Percentiles rank a stretch among this genome's conserved stretches.
These are phyloP conservation scores for Fistularia tabacaria DNA, from an alignment of 2,797 vertebrate species.

Conservation along the genomic window DNA sequence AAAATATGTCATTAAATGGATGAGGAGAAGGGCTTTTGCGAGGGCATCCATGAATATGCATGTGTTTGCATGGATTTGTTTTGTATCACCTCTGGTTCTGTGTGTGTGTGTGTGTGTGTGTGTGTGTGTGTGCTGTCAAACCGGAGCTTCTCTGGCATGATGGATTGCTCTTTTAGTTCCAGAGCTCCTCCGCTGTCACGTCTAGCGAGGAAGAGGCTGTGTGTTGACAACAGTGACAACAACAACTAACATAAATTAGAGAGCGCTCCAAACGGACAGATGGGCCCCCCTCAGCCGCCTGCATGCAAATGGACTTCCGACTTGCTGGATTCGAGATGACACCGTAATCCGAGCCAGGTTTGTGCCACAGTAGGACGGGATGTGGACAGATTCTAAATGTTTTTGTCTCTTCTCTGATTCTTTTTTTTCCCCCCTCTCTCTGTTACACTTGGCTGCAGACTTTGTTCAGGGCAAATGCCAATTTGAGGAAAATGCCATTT, in stretches of 20 bases:
- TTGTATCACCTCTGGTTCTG: slow-evolving; percentile 24
- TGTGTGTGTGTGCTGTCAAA: slow-evolving; percentile 54
- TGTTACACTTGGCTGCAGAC: not conserved
- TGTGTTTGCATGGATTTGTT: slow-evolving; percentile 2
- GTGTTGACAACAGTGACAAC: slow-evolving; percentile 52
- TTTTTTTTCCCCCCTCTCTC: not conserved
- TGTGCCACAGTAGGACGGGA: not conserved
- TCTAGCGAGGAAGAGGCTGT: slow-evolving; percentile 34
- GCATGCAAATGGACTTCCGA: slow-evolving; percentile 54
- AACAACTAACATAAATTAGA: slow-evolving; percentile 68
- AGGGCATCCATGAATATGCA: slow-evolving; percentile 17
- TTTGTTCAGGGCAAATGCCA: slow-evolving; percentile 1
- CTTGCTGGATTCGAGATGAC: slow-evolving; percentile 7
- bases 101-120: slow-evolving; percentile 32
- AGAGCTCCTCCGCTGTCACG: slow-evolving; percentile 63
- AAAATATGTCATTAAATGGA: not conserved
- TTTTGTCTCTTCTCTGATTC: slow-evolving; percentile 7
- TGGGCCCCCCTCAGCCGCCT: slow-evolving; percentile 55
- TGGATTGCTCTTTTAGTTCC: slow-evolving; percentile 72
- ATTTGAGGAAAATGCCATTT: no score
- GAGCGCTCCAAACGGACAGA: slow-evolving; percentile 61
- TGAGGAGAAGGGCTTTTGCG: not conserved
- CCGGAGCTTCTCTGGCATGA: slow-evolving; percentile 61
- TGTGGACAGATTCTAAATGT: slow-evolving; percentile 17
- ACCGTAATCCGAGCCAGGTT: slow-evolving; percentile 10